Evolutionary conservation across 2,797 vertebrate genomes (phyloP), one percentile per base, ranked within the genome.

Genomic region (Poeciliopsis presidionis): DNA sequence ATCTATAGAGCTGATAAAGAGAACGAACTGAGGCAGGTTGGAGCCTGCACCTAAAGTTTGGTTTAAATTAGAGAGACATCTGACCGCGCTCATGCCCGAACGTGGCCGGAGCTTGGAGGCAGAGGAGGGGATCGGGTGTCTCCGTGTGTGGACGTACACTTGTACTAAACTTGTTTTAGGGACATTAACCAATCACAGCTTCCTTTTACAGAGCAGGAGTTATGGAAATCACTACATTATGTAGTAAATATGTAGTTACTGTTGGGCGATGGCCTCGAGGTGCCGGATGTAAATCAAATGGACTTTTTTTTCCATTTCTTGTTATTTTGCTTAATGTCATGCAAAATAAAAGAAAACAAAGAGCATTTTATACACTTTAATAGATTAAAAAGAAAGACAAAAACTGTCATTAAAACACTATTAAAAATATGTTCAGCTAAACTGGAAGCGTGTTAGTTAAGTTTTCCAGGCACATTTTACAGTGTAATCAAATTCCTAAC

Each of bases 1-100:
- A 95, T 96, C 96, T 96, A 96, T 96, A 97, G 96, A 96, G 90
- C 89, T 95, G 95, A 96, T 96, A 95, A 94, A 96, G 94, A 92
- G 93, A 93, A 96, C 94, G 92, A 91, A 80, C 90, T 77, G 65
- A 94, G 93, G 94, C 93, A 93, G 65, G 90, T 88, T 77, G 74
- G 74, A 88, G 90, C 89, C 92, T 94, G 94, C 87, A 88, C 90
- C 91, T 88, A 88, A 88, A 94, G 95, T 96, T 96, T 97, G 94
- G 94, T 92, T 87, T 90, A 88, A 87, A 93, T 96, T 96, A 93
- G 91, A 71, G 92, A 92, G 93, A 95, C 94, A 96, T 95, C 92
- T 94, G 95, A 96, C 95, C 94, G 93, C 87, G 96, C 94, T 91
- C 80, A 92, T 94, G 93, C 88, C 89, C 90, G 80, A 76, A 85